Evolutionary conservation across 2,113 vertebrate species (phyloP).

Genomic region (Tachysurus vachellii): DNA sequence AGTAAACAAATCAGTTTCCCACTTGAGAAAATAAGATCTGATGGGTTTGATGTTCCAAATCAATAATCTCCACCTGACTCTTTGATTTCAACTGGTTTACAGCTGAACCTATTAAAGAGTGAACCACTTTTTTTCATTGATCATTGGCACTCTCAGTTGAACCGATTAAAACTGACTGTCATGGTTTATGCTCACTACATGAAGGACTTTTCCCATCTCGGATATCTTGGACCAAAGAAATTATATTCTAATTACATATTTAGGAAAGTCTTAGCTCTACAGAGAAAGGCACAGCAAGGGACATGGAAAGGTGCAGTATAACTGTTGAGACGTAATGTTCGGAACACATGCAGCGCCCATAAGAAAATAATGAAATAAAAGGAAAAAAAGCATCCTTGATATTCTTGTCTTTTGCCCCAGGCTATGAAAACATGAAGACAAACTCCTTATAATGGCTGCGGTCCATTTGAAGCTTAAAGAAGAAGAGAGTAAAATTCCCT

Average conservation of each 20-base stretch:
- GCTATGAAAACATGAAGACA: slow-evolving; percentile 39
- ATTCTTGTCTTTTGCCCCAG: slow-evolving; percentile 50
- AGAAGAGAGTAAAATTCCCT: slow-evolving; percentile 38
- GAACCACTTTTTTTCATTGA: not conserved
- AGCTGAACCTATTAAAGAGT: not conserved
- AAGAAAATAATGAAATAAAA: slow-evolving; percentile 60
- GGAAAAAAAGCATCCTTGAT: slow-evolving; percentile 57
- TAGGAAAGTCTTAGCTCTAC: not conserved
- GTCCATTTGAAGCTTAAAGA: slow-evolving; percentile 60
- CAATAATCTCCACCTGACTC: not conserved
- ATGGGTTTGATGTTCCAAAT: not conserved
- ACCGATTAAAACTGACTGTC: not conserved
- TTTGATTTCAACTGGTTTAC: not conserved
- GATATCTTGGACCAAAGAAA: not conserved
- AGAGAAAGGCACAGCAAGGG: not conserved
- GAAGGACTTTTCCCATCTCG: not conserved
- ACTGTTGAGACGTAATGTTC: slow-evolving; percentile 47
- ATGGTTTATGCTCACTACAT: not conserved
- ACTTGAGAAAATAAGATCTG: slow-evolving; percentile 32
- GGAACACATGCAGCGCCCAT: slow-evolving; percentile 39
- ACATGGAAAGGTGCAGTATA: slow-evolving; percentile 2
- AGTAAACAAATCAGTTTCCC: slow-evolving; percentile 44
- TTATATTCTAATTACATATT: too few relatives aligned
- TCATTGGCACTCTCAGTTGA: not conserved
- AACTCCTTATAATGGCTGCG: slow-evolving; percentile 50